Base-by-base conservation (phyloP, 2,797 vertebrate species). In the Pelodytes ibericus region DNA sequence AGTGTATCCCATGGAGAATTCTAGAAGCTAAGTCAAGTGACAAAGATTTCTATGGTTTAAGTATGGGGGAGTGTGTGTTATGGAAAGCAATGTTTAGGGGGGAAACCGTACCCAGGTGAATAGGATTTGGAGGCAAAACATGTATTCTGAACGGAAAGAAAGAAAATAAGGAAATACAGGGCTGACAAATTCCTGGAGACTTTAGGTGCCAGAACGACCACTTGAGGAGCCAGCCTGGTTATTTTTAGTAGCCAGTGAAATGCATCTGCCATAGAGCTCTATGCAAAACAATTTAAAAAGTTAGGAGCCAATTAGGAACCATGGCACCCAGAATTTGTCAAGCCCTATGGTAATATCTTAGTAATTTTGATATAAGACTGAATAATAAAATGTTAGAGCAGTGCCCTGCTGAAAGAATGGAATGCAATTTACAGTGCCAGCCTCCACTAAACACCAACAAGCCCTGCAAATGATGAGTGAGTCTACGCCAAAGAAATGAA, bases 381-480 rank as follows among this genome's bases (percentile, higher is more conserved):
- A 15, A n/a, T n/a, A 49, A 20, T 11, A 53, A 53, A 53, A 2
- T 22, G 49, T 20, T 22, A 20, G n/a, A 53, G 49, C n/a, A 22
- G n/a, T 8, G 20, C 25, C 26, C 58, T 18, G 58, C 15, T 9
- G 10, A 31, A 31, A 61, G 29, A 31, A 31, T 29, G 7, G 58
- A n/a, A 61, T n/a, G 26, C 18, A 61, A 4, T 6, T 16, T 11
- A 6, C 16, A 26, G 5, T 13, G 20, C 25, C 56, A 27, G 11
- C 25, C 13, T 11, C 56, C 11, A 26, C 26, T 26, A 58, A 26
- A 10, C 29, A 61, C 58, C 58, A 31, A 30, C 27, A 11, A 61
- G 58, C n/a, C 7, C 7, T 36, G 30, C n/a, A 10, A 22, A 62
- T 62, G 31, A 62, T 30, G 60, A n/a, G n/a, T 22, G 60, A 62